These are phyloP conservation scores for Fulica atra DNA, from an alignment of 2,113 vertebrate species.

Conservation along the genomic window DNA sequence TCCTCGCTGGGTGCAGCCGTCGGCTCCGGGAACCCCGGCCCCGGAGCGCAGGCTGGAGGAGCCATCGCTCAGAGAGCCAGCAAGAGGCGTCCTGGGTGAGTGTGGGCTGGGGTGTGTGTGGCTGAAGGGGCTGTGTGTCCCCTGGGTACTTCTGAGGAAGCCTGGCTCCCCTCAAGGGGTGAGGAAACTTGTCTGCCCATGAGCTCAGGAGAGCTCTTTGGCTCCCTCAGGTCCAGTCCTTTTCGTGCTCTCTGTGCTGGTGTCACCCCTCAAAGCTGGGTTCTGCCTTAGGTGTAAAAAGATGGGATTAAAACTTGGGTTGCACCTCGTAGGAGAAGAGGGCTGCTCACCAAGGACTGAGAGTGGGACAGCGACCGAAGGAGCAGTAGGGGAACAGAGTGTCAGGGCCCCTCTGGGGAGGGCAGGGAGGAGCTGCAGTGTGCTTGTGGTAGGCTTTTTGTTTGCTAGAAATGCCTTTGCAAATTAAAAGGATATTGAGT, in stretches of 20 bases:
- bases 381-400: neutral
- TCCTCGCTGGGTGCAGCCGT: slow-evolving; percentile 78
- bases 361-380: neutral
- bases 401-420: neutral
- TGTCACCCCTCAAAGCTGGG: rapidly evolving
- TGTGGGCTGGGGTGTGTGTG: neutral
- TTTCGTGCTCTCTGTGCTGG: rapidly evolving
- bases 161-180: neutral
- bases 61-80: slow-evolving; percentile 79
- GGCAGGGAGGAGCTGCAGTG: neutral
- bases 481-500: neutral
- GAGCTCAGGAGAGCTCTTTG: neutral
- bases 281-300: neutral
- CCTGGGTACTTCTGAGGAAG: neutral
- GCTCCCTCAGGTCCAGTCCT: neutral
- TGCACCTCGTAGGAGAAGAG: neutral
- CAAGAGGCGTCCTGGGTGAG: slow-evolving; percentile 89
- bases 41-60: slow-evolving; percentile 67
- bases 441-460: neutral
- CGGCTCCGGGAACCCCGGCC: slow-evolving; percentile 73
- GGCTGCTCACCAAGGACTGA: neutral
- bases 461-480: slow-evolving; percentile 1
- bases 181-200: neutral
- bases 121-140: too few relatives aligned
- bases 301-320: neutral